phyloP scores from a whole-genome alignment of 2,888 invertebrate species.

The Lycophotia porphyrea region DNA sequence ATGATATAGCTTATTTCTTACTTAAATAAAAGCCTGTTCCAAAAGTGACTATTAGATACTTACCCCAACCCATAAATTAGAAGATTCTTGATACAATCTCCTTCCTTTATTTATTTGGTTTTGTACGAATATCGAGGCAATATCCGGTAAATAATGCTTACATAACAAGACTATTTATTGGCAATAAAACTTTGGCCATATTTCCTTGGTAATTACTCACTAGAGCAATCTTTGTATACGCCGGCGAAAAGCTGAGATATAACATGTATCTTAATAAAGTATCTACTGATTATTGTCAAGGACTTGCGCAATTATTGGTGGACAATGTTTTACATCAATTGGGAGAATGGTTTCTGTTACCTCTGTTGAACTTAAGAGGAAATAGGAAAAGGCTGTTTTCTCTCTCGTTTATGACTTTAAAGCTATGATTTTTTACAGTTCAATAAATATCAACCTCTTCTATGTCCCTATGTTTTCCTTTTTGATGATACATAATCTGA shows the following conservation, averaged over 20 bases:
- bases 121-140: conserved; percentile 29
- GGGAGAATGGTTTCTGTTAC: no score
- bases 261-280: conserved; percentile 5
- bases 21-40: neutral
- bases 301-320: neutral
- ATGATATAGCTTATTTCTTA: neutral
- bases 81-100: conserved; percentile 37
- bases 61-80: conserved; percentile 32
- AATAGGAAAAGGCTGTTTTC: no score
- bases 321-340: neutral
- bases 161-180: conserved; percentile 56
- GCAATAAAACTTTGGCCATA: conserved; percentile 54
- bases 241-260: conserved; percentile 5
- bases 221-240: conserved; percentile 20
- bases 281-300: neutral
- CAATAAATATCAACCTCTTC: no score
- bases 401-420: no score
- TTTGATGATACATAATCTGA: no score
- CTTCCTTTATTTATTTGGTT: conserved; percentile 46
- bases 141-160: conserved; percentile 44
- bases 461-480: no score
- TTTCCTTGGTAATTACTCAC: conserved; percentile 43
- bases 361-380: no score
- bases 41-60: conserved; percentile 11
- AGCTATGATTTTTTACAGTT: no score